Conservation (phyloP, 2,113 vertebrate genomes). For the Cathartes aura region DNA sequence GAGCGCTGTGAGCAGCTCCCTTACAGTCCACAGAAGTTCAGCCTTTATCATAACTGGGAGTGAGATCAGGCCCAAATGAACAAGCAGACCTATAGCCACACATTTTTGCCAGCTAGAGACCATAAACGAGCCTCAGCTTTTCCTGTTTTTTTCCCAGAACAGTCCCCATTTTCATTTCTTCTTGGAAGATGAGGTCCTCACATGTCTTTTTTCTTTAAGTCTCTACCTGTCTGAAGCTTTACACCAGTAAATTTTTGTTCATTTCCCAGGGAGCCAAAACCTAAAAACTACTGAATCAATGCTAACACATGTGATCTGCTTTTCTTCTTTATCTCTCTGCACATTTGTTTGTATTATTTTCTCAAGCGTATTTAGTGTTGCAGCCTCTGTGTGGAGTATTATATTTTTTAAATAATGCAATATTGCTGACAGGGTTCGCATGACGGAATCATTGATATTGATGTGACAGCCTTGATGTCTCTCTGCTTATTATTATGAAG, state of each 20-base stretch:
- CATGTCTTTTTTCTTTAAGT: neutral
- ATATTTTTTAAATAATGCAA: constrained; percentile 28
- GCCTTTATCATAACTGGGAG: neutral
- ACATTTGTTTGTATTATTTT: constrained; percentile 14
- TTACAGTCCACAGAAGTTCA: neutral
- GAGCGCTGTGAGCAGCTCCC: neutral
- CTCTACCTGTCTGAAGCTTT: neutral
- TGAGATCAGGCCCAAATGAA: neutral
- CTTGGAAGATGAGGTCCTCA: neutral
- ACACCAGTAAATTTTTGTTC: neutral
- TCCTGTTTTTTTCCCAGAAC: neutral
- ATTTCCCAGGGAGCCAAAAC: neutral
- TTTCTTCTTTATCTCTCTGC: neutral
- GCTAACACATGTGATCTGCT: neutral
- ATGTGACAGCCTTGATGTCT: constrained; percentile 38
- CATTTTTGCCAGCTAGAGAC: neutral
- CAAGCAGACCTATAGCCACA: neutral
- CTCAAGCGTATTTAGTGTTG: neutral
- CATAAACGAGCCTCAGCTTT: neutral
- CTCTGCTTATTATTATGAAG: constrained; percentile 43
- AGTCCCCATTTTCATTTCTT: neutral
- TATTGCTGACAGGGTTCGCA: neutral
- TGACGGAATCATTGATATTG: constrained; percentile 10
- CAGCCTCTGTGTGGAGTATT: neutral
- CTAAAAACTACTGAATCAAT: neutral